phyloP scores from a whole-genome alignment of 1,140 invertebrate genomes.

The Lordiphosa collinella region DNA sequence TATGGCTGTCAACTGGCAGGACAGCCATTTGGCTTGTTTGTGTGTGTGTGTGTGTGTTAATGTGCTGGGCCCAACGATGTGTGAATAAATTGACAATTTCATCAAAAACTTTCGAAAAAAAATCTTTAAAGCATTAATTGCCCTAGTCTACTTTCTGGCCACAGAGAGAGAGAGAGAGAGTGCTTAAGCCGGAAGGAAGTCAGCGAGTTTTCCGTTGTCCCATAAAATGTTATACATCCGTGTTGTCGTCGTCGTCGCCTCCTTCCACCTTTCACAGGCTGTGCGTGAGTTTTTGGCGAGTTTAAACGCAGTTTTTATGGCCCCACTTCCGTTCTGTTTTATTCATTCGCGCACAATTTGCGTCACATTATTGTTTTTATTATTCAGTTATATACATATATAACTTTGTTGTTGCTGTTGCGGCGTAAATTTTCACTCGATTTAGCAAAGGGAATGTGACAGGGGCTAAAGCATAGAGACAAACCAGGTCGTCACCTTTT shows the following conservation, averaged over 20 bases:
- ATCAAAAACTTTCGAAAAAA: slow-evolving; percentile 41
- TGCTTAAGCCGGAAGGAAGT: slow-evolving; percentile 69
- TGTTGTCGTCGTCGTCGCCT: too few relatives aligned
- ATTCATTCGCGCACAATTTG: slow-evolving; percentile 74
- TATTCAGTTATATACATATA: slow-evolving; percentile 35
- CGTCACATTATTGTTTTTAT: slow-evolving; percentile 74
- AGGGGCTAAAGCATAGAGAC: slow-evolving; percentile 6
- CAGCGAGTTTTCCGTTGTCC: slow-evolving; percentile 69
- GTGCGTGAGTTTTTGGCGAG: slow-evolving; percentile 37
- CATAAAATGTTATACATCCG: slow-evolving; percentile 70
- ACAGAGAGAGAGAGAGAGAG: too few relatives aligned
- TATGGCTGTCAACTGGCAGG: slow-evolving; percentile 27
- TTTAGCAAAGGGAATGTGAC: slow-evolving; percentile 37
- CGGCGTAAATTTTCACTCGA: slow-evolving; percentile 46
- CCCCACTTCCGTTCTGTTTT: slow-evolving; percentile 71
- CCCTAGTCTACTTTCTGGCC: background rate
- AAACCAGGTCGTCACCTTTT: slow-evolving; percentile 1
- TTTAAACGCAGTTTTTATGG: slow-evolving; percentile 72
- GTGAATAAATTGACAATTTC: slow-evolving; percentile 72
- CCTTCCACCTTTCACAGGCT: too few relatives aligned
- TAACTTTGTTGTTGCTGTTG: background rate
- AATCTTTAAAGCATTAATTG: too few relatives aligned
- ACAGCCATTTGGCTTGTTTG: slow-evolving; percentile 12
- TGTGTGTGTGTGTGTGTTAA: too few relatives aligned
- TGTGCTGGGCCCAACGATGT: slow-evolving; percentile 42